A percentile compares a stretch with the other conserved stretches of the same genome.
phyloP scores from a whole-genome alignment of 2,888 invertebrate species.

The Apodemia duryi region DNA sequence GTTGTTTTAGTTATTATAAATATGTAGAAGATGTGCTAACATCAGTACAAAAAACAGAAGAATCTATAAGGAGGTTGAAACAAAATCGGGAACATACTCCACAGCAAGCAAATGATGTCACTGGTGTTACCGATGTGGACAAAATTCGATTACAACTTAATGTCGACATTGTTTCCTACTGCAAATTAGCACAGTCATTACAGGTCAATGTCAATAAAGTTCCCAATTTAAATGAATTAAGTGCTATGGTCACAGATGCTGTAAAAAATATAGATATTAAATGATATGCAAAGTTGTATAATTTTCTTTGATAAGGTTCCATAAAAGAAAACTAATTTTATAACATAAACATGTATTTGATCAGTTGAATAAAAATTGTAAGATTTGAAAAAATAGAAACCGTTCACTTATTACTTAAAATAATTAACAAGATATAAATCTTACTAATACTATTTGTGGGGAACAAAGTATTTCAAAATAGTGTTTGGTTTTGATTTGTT shows the following conservation, averaged over 20 bases:
- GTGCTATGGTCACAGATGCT: conserved; percentile 82
- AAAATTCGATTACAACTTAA: conserved; percentile 95
- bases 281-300: conserved; percentile 67
- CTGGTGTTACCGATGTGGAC: conserved; percentile 91
- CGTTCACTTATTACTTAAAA: conserved; percentile 77
- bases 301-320: conserved; percentile 32
- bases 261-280: conserved; percentile 77
- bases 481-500: conserved; percentile 81
- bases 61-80: conserved; percentile 93
- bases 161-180: conserved; percentile 90
- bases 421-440: conserved; percentile 71
- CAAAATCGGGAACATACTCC: conserved; percentile 84
- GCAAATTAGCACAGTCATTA: conserved; percentile 79
- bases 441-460: conserved; percentile 81
- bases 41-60: conserved; percentile 97
- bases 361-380: conserved; percentile 77
- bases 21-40: conserved; percentile 93
- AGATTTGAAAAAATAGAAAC: conserved; percentile 80
- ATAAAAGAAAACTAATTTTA: conserved; percentile 45
- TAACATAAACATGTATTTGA: conserved; percentile 79
- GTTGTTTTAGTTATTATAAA: conserved; percentile 79
- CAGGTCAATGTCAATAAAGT: conserved; percentile 76
- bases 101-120: conserved; percentile 67
- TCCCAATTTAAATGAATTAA: conserved; percentile 79
- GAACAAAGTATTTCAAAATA: conserved; percentile 84